Evolutionary conservation across 2,888 invertebrate species (phyloP), one percentile per base, ranked within the genome.

Genomic region (Chymomyza amoena): DNA sequence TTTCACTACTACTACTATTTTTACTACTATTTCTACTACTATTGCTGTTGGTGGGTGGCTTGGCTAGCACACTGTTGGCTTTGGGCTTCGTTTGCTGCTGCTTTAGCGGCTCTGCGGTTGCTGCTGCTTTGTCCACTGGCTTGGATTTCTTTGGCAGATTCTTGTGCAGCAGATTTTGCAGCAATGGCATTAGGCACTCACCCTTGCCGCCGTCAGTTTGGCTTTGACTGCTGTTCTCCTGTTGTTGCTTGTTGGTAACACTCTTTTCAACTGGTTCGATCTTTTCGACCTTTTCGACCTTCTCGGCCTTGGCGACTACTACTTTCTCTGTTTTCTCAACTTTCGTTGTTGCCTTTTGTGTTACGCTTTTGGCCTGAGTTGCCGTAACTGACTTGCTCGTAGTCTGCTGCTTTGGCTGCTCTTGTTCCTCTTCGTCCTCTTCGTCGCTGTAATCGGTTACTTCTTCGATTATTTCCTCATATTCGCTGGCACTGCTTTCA

Each of bases 141-240:
- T 68, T 32, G 51, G 66, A 56, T 69, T 65, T 64, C 16, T 69
- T 82, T 68, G 82, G 81, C 81, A 80, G 84, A 75, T 88, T 89
- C 72, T 87, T 87, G 72, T 94, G 93, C 90, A 95, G 93, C 90
- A 94, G 93, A 72, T 94, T 94, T 93, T 94, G 94, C 91, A 94
- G 93, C 90, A 94, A 93, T 89, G 94, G 94, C 87, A 95, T 93
- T 89, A 94, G 94, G 87, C 94, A 95, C 95, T 96, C 96, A 95
- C 96, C 95, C 93, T 95, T 87, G 65, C 80, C 71, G 63, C 75
- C 83, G 68, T 81, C 83, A 69, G 68, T 80, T 81, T 73, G 76
- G 70, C 70, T 75, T 61, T 63, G 66, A 68, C 57, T 13, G 13
- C 65, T 25, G 32, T 32, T 65, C 56, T 16, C 13, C 52, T 68